Conservation (phyloP, 2,797 vertebrate genomes). For the Rhynchotus rufescens region DNA sequence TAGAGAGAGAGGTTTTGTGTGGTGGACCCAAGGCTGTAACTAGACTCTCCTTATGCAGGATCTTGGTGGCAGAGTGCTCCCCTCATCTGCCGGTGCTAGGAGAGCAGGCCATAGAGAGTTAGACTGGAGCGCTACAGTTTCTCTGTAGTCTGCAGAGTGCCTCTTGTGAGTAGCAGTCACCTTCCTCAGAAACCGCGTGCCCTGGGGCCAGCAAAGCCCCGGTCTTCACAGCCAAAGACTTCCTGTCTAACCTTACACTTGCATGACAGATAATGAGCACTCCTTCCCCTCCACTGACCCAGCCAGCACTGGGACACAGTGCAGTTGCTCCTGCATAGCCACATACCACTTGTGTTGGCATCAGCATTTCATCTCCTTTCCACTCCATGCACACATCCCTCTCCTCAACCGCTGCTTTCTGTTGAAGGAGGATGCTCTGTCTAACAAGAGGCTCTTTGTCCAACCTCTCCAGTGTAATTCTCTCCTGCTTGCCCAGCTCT, state of each 20-base stretch:
- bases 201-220: conserved; percentile 26
- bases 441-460: conserved; percentile 71
- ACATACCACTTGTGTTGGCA: conserved; percentile 14
- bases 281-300: conserved; percentile 44
- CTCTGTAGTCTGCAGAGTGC: conserved; percentile 75
- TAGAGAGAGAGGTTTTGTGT: neutral
- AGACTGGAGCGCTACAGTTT: conserved; percentile 73
- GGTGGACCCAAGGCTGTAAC: conserved; percentile 68
- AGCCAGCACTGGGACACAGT: conserved; percentile 16
- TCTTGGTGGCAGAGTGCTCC: conserved; percentile 68
- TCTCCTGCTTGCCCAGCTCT: neutral
- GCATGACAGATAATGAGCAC: conserved; percentile 67
- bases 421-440: conserved; percentile 68
- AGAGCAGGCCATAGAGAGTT: conserved; percentile 74
- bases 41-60: conserved; percentile 76
- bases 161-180: conserved; percentile 76
- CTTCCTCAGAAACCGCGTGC: conserved; percentile 70
- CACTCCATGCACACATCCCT: conserved; percentile 16
- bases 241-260: conserved; percentile 58
- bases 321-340: conserved; percentile 35
- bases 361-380: conserved; percentile 31
- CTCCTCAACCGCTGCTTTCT: conserved; percentile 46
- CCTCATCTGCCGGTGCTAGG: conserved; percentile 70
- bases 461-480: conserved; percentile 59
- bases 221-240: conserved; percentile 33